These are phyloP conservation scores for Urocyon cinereoargenteus DNA, from an alignment of 2,797 vertebrate species.

Conservation along the genomic window DNA sequence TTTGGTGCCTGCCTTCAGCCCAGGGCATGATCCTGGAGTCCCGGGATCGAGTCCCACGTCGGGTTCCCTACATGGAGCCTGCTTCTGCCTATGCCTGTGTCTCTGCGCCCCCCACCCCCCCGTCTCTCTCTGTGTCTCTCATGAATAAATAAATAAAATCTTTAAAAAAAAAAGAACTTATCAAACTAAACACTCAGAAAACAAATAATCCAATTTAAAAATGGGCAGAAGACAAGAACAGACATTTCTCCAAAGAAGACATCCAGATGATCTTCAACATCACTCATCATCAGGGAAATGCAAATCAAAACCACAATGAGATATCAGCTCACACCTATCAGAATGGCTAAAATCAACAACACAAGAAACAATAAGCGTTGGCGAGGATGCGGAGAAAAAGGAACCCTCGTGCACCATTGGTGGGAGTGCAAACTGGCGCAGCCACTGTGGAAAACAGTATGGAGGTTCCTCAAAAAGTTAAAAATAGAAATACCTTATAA, in stretches of 20 bases:
- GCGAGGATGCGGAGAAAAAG: background rate
- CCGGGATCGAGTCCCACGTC: too few relatives aligned
- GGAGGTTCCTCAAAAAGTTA: background rate
- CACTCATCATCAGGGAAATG: background rate
- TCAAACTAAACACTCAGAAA: background rate
- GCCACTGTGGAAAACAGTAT: background rate
- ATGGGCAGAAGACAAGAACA: background rate
- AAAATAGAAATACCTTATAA: background rate
- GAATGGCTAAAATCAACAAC: background rate
- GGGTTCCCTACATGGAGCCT: too few relatives aligned
- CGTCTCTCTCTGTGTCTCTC: too few relatives aligned
- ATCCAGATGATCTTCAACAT: background rate
- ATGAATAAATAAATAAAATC: too few relatives aligned
- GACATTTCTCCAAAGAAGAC: background rate
- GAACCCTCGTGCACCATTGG: background rate
- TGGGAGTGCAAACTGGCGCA: background rate
- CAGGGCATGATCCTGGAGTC: too few relatives aligned
- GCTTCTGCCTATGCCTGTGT: too few relatives aligned
- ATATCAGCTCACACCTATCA: background rate
- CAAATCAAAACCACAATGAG: background rate
- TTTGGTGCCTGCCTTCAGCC: too few relatives aligned
- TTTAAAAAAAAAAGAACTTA: background rate
- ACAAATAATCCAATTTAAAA: background rate
- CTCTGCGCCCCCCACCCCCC: too few relatives aligned
- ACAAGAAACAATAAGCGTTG: background rate